These are phyloP conservation scores for Andricus curvator DNA, from an alignment of 2,888 invertebrate genomes.

Conservation along the genomic window DNA sequence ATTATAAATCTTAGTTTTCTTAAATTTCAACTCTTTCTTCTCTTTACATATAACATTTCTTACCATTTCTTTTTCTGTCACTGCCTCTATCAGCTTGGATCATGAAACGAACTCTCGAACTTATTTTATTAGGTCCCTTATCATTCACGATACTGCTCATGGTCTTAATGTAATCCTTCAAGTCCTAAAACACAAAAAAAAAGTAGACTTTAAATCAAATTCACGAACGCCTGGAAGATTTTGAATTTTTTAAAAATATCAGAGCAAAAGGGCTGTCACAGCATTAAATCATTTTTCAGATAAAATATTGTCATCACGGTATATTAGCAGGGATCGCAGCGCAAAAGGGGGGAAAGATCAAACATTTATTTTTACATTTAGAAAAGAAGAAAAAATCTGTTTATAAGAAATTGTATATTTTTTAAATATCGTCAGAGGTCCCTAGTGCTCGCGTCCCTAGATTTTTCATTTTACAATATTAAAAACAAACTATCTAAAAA, in stretches of 20 bases:
- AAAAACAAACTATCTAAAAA: too few species aligned
- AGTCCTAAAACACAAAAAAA: constrained; percentile 63
- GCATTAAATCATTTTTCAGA: too few species aligned
- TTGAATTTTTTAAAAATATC: too few species aligned
- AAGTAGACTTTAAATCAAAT: neutral
- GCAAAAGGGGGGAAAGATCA: too few species aligned
- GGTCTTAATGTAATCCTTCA: constrained; percentile 82
- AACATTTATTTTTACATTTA: too few species aligned
- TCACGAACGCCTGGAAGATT: neutral
- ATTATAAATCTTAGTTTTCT: neutral
- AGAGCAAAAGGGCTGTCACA: too few species aligned
- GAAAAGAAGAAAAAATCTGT: too few species aligned
- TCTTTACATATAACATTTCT: constrained; percentile 52
- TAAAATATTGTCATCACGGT: too few species aligned
- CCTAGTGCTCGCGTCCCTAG: too few species aligned
- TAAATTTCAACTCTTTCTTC: neutral
- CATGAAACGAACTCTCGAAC: constrained; percentile 87
- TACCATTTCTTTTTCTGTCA: constrained; percentile 75
- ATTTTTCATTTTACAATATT: too few species aligned
- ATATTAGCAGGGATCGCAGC: neutral
- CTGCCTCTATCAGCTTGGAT: constrained; percentile 87
- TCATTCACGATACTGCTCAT: constrained; percentile 87
- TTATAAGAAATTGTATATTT: too few species aligned
- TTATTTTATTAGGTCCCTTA: constrained; percentile 82
- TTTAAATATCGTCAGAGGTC: too few species aligned